Base-by-base conservation (phyloP, 2,113 vertebrate species). In the Bothrops jararaca region DNA sequence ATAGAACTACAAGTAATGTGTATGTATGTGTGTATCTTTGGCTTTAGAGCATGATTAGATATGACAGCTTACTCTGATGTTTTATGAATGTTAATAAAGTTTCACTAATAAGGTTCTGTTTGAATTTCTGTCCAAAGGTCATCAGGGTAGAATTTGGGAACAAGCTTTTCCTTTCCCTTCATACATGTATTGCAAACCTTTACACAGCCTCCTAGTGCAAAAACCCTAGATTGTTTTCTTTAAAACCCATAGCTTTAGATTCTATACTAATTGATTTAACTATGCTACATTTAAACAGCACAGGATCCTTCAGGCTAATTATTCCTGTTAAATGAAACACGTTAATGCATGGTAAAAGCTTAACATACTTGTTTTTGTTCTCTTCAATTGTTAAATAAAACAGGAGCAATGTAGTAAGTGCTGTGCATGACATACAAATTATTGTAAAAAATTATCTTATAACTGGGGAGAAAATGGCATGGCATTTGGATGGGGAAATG, bases 361-460 rank as follows among this genome's bases (percentile, higher is more conserved):
- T 56, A 95, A 39, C 45, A 93, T 60, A 92, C 69, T 92, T 89
- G 0, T 94, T 94, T 95, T 86, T 90, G 95, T 97, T 96, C 88
- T 95, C 97, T 98, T 98, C 74, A 91, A 97, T 96, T 95, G 94
- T 95, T 96, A 95, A 97, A 95, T 95, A 95, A 89, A 95, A 95
- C 10, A 9, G 91, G 97, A 95, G 94, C 94, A 93, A 94, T 96
- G n/a, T 94, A 96, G 96, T 97, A 96, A 97, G 96, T 94, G 91
- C 96, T 97, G 94, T 96, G 96, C 96, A 96, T 97, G 95, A 94
- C 96, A 96, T 96, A 97, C 96, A 97, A 97, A 97, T 0, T 95
- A 95, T 94, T 97, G 96, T 96, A 98, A 96, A 98, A 97, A 97
- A 97, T 97, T 97, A 97, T 96, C 96, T 97, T 91, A 94, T 96